Evolutionary conservation across 2,888 invertebrate genomes (phyloP), one percentile per base, ranked within the genome.

Genomic region (Masnerella sp.): DNA sequence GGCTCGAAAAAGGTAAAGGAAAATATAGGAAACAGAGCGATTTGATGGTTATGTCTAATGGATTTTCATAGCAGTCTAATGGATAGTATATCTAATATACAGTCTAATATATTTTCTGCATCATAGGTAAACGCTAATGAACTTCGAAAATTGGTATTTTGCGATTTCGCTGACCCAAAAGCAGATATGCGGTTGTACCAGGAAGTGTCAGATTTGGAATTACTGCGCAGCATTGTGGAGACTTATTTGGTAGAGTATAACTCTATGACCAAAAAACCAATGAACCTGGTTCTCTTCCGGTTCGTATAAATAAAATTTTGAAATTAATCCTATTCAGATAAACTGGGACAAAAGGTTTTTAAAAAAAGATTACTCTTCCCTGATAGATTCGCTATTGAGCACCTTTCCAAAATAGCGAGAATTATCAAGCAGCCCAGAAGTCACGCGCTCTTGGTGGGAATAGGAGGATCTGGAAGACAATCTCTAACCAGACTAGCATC

Each of bases 101-200:
- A n/a, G n/a, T n/a, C n/a, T n/a, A n/a, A n/a, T n/a, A n/a, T n/a
- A n/a, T n/a, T n/a, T n/a, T n/a, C n/a, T n/a, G n/a, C n/a, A n/a
- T n/a, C n/a, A n/a, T n/a, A n/a, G n/a, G n/a, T n/a, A n/a, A n/a
- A n/a, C n/a, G n/a, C n/a, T n/a, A 89, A 89, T 12, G 95, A 97
- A 85, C 89, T 98, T 5, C 91, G 97, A 62, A 94, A 93, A 80
- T 89, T 98, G 71, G 91, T 98, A 68, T 98, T 95, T 87, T 98
- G 98, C 85, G 97, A 98, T 87, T 98, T 98, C 85, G 93, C 94
- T 0, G 97, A 98, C 88, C 95, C 96, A 0, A 97, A 97, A 90
- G 94, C 94, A 8, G 97, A 97, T 82, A 91, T 92, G 8, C 91
- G 96, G 25, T 92, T 95, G 82, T 98, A 98, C 83, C 91, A 95